phyloP scores from a whole-genome alignment of 1,140 invertebrate species.

The Aphelinus certus region DNA sequence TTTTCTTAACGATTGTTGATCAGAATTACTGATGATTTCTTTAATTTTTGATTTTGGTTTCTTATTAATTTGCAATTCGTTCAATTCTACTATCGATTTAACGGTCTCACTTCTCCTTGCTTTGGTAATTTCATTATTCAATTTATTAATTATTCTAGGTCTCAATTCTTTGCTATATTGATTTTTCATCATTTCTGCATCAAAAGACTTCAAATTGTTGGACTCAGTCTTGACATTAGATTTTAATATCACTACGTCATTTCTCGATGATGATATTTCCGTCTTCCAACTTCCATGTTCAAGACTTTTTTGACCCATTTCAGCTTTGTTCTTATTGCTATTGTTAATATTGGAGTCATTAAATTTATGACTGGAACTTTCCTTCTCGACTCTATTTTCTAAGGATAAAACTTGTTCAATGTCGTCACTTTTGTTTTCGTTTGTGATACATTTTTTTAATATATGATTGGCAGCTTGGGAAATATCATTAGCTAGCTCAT shows the following conservation, averaged over 20 bases:
- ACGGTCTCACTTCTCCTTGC: constrained; percentile 2
- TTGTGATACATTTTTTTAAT: too few species aligned
- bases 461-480: too few species aligned
- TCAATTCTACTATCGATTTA: not conserved
- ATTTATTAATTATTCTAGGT: not conserved
- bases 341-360: too few species aligned
- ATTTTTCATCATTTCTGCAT: not conserved
- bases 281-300: not conserved
- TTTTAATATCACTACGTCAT: not conserved
- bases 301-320: not conserved
- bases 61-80: not conserved
- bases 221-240: not conserved
- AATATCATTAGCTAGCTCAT: too few species aligned
- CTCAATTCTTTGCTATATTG: constrained; percentile 7
- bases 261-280: not conserved
- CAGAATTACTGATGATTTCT: not conserved
- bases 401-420: too few species aligned
- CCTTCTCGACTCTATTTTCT: too few species aligned
- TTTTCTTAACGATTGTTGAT: not conserved
- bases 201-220: not conserved
- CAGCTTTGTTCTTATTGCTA: not conserved
- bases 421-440: too few species aligned
- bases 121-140: not conserved
- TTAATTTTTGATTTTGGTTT: not conserved
- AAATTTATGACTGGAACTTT: too few species aligned